Base-by-base conservation (phyloP, 2,113 vertebrate genomes). In the Gnathonemus longibarbis region DNA sequence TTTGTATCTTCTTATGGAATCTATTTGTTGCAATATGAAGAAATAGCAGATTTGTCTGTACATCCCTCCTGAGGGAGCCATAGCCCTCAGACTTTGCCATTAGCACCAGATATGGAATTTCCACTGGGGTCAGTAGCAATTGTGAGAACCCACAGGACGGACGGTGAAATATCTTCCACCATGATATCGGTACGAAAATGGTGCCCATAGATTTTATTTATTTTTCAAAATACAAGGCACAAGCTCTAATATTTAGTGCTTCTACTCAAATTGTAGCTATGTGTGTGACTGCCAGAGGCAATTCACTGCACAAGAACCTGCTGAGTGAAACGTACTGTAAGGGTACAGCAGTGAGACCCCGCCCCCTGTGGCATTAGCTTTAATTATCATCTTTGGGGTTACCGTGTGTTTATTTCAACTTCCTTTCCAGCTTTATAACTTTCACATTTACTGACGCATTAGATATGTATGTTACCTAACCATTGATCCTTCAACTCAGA, bases 61-160 rank as follows among this genome's bases (percentile, higher is more conserved):
- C 49, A 56, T 39, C 84, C 74, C 90, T 87, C 42, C 15, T 53
- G 35, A 58, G 70, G 90, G 50, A 84, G 21, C 21, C 49, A 45
- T 62, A 62, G 90, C 74, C 50, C 90, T 88, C 90, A 90, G 53
- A 74, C 80, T 88, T 70, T 21, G 35, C 49, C 49, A 84, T 90
- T 90, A 90, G 50, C 56, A 84, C 74, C 39, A 56, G 19, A 90
- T 66, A 62, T 58, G 74, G 87, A 24, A 90, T 90, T 83, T 90
- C 86, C 85, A 90, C 66, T 88, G 86, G 85, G 90, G 85, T 90
- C 58, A 83, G 86, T 66, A 49, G 49, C 86, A 88, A 80, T 83
- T 88, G 46, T 70, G 13, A 13, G 46, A 70, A 49, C 70, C 27
- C 42, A 88, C 58, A 83, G n/a, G 90, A 70, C 27, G 35, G 53